Conservation (phyloP, 2,797 vertebrate species). For the Urocyon cinereoargenteus region DNA sequence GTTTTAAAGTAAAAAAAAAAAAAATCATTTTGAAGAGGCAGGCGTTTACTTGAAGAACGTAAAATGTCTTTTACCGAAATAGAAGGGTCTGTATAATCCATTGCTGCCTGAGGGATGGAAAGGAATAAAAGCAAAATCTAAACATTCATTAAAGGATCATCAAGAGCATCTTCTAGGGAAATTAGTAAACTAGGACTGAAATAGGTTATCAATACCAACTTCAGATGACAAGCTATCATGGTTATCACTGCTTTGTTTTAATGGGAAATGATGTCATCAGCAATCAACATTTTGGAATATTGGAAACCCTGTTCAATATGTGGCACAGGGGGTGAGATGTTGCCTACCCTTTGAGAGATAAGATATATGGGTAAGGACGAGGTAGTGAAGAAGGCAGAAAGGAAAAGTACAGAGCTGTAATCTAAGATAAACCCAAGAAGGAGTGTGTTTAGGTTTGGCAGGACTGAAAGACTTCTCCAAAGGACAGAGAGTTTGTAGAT, state of each 20-base stretch:
- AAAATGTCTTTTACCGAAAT: not conserved
- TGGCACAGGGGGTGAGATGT: not conserved
- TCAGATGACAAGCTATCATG: not conserved
- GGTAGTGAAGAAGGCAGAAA: not conserved
- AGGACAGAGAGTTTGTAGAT: not conserved
- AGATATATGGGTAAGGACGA: not conserved
- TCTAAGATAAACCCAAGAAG: not conserved
- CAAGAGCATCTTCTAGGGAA: not conserved
- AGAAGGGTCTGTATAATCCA: not conserved
- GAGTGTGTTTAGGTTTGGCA: not conserved
- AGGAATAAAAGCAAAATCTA: not conserved
- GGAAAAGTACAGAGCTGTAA: not conserved
- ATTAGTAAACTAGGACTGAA: not conserved
- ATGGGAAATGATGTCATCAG: not conserved
- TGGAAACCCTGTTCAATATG: not conserved
- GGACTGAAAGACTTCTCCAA: not conserved
- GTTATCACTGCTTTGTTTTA: not conserved
- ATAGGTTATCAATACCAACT: not conserved
- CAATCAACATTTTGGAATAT: not conserved
- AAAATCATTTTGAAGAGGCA: not conserved
- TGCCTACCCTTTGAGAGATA: not conserved
- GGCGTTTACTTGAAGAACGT: not conserved
- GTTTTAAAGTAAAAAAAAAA: not conserved
- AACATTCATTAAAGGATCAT: not conserved
- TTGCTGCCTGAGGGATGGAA: not conserved